phyloP scores from a whole-genome alignment of 2,113 vertebrate genomes.

The Promerops cafer region DNA sequence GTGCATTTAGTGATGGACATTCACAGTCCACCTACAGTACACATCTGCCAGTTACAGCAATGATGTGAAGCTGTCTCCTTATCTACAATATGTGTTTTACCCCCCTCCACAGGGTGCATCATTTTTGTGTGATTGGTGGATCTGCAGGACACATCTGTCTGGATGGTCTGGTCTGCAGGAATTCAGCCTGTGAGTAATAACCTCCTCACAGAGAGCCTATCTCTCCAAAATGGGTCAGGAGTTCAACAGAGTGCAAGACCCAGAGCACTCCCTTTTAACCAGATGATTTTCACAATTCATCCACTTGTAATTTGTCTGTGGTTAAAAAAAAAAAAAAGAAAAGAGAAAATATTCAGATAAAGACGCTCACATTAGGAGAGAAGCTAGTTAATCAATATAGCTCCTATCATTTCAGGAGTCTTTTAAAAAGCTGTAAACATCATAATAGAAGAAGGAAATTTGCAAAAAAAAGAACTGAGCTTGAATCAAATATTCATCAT shows the following conservation, averaged over 20 bases:
- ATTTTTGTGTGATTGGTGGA: not conserved
- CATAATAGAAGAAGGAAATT: not conserved
- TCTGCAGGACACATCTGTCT: not conserved
- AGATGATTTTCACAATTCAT: not conserved
- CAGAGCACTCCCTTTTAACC: not conserved
- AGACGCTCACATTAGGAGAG: not conserved
- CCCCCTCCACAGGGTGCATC: accelerated
- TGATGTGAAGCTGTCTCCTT: not conserved
- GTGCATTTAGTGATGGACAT: not conserved
- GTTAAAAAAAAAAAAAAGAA: not conserved
- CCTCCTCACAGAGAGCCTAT: not conserved
- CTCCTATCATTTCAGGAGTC: not conserved
- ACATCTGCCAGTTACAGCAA: not conserved
- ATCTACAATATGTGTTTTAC: not conserved
- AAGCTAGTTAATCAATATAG: not conserved
- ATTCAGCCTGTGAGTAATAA: not conserved
- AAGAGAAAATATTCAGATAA: not conserved
- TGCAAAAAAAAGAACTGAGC: not conserved
- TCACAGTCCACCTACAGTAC: not conserved
- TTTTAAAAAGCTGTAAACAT: not conserved
- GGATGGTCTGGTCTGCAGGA: not conserved
- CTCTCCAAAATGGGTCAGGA: not conserved
- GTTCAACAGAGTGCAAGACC: not conserved
- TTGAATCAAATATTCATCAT: not conserved
- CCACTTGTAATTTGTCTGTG: not conserved